Conservation (phyloP, 2,888 invertebrate genomes). For the Nebria brevicollis region DNA sequence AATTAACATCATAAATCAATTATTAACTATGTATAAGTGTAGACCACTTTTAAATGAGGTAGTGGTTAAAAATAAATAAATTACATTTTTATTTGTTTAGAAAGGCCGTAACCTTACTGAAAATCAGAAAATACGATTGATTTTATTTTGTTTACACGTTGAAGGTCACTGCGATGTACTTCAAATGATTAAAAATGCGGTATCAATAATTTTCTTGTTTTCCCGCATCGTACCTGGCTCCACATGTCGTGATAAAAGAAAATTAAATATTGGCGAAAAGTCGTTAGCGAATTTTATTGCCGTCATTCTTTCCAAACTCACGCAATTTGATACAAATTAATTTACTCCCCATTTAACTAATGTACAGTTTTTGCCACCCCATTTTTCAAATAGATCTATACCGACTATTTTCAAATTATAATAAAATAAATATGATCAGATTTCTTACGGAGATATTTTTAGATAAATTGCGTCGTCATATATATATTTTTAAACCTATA, state of each 20-base stretch:
- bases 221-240: constrained; percentile 23
- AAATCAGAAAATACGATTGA: not conserved
- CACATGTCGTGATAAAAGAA: constrained; percentile 20
- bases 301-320: constrained; percentile 2
- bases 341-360: not conserved
- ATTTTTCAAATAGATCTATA: not conserved
- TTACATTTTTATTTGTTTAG: not conserved
- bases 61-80: not conserved
- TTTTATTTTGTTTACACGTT: not conserved
- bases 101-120: not conserved
- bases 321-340: constrained; percentile 16
- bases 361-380: not conserved
- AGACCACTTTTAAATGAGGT: not conserved
- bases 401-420: too few species aligned
- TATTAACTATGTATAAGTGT: too few species aligned
- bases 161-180: not conserved
- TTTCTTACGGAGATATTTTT: too few species aligned
- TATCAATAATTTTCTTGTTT: not conserved
- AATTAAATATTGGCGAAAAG: constrained; percentile 20
- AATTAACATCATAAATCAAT: too few species aligned
- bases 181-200: not conserved
- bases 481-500: too few species aligned
- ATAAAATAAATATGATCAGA: too few species aligned
- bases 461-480: too few species aligned
- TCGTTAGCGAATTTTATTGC: constrained; percentile 15